Evolutionary conservation across 2,797 vertebrate genomes (phyloP), one percentile per base, ranked within the genome.

Genomic region (Cyclopterus lumpus): DNA sequence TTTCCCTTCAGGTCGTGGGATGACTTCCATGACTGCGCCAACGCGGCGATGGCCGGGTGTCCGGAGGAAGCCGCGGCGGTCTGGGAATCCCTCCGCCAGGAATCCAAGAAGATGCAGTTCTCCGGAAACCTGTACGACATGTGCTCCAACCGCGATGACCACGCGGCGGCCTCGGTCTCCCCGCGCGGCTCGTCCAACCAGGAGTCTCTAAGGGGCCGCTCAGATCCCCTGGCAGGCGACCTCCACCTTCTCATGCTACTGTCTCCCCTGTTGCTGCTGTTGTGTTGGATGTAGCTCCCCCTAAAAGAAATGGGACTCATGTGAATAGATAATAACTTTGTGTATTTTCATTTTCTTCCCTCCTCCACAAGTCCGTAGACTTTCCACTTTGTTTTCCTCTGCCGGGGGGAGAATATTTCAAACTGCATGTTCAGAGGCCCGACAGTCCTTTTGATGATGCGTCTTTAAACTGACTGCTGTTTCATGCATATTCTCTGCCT

Each of bases 51-150:
- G 80, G 95, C 94, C 0, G 93, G 94, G 63, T 98, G 97, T 86
- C 97, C 96, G 0, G 94, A 97, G 49, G 96, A 97, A 68, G 96
- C 97, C 0, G 95, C 96, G 0, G 92, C 95, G 0, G 95, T 97
- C 32, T 99, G 97, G 97, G 96, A 98, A 74, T 98, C 97, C 2
- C 94, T 98, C 79, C 95, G 96, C 30, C 94, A 95, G 82, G 97
- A 99, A 71, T 98, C 97, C 73, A 95, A 95, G 80, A 96, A 95
- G 86, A 96, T 96, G 87, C 95, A 96, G 70, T 96, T 97, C 88
- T 96, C 96, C 1, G 96, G 97, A 53, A 98, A 98, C 90, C 94
- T 99, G 62, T 97, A 98, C 28, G 94, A 96, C 86, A 94, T 97
- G 86, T 99, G 97, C 86, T 94, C 95, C 5, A 78, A 94, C 34